phyloP scores from a whole-genome alignment of 2,113 vertebrate species.

The Trichomycterus rosablanca region DNA sequence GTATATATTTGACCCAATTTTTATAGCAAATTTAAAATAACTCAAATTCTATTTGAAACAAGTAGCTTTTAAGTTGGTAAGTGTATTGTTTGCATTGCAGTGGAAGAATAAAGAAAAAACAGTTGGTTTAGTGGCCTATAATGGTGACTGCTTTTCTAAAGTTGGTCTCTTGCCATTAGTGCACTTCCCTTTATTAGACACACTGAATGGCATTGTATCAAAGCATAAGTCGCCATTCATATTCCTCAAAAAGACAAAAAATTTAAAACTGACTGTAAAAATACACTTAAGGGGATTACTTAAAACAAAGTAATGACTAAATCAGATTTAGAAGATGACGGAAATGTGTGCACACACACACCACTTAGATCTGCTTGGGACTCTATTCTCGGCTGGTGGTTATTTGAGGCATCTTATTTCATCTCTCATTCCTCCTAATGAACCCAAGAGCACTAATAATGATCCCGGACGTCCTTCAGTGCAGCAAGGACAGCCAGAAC shows the following conservation, averaged over 20 bases:
- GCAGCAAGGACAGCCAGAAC: constrained; percentile 40
- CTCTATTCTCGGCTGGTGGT: constrained; percentile 26
- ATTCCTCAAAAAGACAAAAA: not conserved
- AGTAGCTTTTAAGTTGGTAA: no score
- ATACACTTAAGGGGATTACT: not conserved
- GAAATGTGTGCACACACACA: not conserved
- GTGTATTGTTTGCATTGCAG: no score
- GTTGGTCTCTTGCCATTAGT: no score
- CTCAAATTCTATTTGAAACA: no score
- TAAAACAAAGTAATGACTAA: not conserved
- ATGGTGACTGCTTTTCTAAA: no score
- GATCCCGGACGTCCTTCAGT: constrained; percentile 48
- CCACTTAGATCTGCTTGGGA: constrained; percentile 14
- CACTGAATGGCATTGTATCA: no score
- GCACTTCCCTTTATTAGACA: no score
- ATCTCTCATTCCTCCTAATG: constrained; percentile 45
- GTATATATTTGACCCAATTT: no score
- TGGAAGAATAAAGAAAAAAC: no score
- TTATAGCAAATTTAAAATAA: no score
- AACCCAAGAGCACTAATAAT: constrained; percentile 46
- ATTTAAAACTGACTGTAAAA: not conserved
- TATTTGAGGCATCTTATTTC: constrained; percentile 45
- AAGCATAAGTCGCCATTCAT: no score
- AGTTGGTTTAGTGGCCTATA: no score
- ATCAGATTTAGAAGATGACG: not conserved